Percentiles rank a stretch among this genome's conserved stretches.
phyloP scores from a whole-genome alignment of 2,113 vertebrate species.

The Athene noctua region DNA sequence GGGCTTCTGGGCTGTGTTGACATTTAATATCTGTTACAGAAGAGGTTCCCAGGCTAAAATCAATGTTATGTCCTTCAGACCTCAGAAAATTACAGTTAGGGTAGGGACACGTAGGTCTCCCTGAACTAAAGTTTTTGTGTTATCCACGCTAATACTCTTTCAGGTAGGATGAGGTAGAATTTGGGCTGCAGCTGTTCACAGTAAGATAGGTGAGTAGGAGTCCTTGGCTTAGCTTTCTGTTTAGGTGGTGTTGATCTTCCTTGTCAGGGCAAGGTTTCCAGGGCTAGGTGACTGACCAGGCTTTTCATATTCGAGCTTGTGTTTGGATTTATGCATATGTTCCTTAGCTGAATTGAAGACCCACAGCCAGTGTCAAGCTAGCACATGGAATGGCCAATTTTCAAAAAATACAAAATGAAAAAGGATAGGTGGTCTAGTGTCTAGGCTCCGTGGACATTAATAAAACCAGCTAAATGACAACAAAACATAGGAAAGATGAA shows the following conservation, averaged over 20 bases:
- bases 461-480: not conserved
- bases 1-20: not conserved
- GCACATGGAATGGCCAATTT: not conserved
- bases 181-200: not conserved
- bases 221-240: not conserved
- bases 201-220: not conserved
- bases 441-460: not conserved
- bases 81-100: not conserved
- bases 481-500: not conserved
- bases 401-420: not conserved
- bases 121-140: not conserved
- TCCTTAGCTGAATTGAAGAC: not conserved
- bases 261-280: not conserved
- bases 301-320: not conserved
- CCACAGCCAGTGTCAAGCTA: not conserved
- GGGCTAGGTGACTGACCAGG: not conserved
- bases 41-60: not conserved
- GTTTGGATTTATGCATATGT: not conserved
- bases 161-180: not conserved
- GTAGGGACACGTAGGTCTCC: not conserved
- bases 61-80: not conserved
- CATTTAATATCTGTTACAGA: not conserved
- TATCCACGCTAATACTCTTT: not conserved
- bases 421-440: not conserved
- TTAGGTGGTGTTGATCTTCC: not conserved